Evolutionary conservation across 2,888 invertebrate genomes (phyloP).

Genomic region (Cyrtodaria siliqua): DNA sequence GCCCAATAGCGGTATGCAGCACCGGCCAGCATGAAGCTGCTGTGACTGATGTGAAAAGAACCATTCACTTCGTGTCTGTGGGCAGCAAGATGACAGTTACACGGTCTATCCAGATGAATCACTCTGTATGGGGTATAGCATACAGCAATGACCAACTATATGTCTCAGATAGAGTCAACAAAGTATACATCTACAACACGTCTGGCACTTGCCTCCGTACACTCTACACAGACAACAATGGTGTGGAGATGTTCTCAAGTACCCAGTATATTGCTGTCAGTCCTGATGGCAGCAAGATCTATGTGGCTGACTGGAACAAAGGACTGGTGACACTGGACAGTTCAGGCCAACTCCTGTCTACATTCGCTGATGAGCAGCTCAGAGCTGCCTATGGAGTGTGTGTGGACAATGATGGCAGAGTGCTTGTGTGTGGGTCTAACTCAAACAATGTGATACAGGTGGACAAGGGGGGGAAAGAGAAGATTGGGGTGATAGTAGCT

Average conservation of each 20-base stretch:
- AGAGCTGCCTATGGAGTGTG: not conserved
- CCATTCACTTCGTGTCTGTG: constrained; percentile 14
- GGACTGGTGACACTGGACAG: constrained; percentile 1
- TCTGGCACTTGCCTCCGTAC: not conserved
- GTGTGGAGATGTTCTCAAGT: not conserved
- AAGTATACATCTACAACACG: constrained; percentile 13
- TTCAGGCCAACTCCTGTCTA: constrained; percentile 7
- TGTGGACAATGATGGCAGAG: constrained; percentile 2
- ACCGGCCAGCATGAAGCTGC: constrained; percentile 23
- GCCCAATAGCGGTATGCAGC: too few relatives aligned
- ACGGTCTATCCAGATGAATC: not conserved
- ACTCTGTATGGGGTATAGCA: constrained; percentile 8
- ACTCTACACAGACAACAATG: not conserved
- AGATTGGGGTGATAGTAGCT: constrained; percentile 2
- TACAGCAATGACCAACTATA: constrained; percentile 5
- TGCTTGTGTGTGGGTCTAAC: not conserved
- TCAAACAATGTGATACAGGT: constrained; percentile 7
- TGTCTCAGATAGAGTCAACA: not conserved
- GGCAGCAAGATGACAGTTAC: too few relatives aligned
- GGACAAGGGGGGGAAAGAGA: constrained; percentile 3
- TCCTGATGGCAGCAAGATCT: not conserved
- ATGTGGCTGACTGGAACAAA: too few relatives aligned
- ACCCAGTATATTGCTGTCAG: not conserved
- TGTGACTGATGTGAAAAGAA: not conserved
- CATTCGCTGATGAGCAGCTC: not conserved